A percentile compares a stretch with the other conserved stretches of the same genome.
Evolutionary conservation across 1,140 invertebrate species (phyloP).

Genomic region (Drosophila busckii): DNA sequence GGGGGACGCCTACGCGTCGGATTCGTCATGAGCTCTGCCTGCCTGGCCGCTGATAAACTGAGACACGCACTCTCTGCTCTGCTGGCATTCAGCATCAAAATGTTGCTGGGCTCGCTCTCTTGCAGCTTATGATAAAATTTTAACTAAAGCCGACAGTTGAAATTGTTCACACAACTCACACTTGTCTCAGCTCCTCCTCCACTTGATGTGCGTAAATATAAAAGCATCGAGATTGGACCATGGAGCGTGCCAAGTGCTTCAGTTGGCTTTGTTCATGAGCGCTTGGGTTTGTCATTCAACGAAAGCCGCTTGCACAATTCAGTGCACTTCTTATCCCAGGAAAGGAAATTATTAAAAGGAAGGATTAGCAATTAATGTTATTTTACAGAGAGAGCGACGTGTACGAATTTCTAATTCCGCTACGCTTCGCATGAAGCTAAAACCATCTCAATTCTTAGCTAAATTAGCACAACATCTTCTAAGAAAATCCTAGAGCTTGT

Average conservation of each 20-base stretch:
- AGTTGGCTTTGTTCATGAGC: slow-evolving; percentile 5
- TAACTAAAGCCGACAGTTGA: slow-evolving; percentile 59
- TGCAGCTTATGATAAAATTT: slow-evolving; percentile 56
- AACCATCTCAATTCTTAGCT: too few relatives aligned
- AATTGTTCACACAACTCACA: slow-evolving; percentile 28
- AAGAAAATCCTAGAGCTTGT: too few relatives aligned
- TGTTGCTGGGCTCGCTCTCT: background rate
- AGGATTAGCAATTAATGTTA: too few relatives aligned
- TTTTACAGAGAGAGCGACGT: too few relatives aligned
- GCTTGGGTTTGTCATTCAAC: background rate
- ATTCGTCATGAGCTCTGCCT: background rate
- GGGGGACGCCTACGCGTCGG: slow-evolving; percentile 40
- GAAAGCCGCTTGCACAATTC: background rate
- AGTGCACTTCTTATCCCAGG: background rate
- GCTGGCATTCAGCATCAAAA: background rate
- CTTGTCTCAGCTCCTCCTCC: too few relatives aligned
- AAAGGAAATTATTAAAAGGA: too few relatives aligned
- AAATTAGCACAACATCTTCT: too few relatives aligned
- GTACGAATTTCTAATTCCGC: too few relatives aligned
- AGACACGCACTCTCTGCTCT: slow-evolving; percentile 13
- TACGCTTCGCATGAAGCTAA: too few relatives aligned
- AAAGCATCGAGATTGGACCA: too few relatives aligned
- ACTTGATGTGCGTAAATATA: too few relatives aligned
- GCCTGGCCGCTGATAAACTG: slow-evolving; percentile 30
- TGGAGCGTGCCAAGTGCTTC: background rate